A percentile compares a stretch with the other conserved stretches of the same genome.
These are phyloP conservation scores for Mythimna vitellina DNA, from an alignment of 2,888 invertebrate genomes.

Conservation along the genomic window DNA sequence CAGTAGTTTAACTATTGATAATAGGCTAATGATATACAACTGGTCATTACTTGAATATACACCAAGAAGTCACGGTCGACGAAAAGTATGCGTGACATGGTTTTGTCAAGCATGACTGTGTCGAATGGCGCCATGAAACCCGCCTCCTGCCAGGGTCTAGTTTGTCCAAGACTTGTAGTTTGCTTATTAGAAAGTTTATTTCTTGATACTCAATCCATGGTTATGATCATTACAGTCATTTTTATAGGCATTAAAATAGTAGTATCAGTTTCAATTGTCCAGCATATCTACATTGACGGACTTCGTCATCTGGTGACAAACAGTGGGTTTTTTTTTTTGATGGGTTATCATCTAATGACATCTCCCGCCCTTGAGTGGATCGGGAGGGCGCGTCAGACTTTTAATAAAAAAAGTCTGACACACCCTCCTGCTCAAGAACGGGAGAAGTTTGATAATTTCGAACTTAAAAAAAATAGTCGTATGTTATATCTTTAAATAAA, in stretches of 20 bases:
- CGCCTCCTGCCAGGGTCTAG: slow-evolving; percentile 52
- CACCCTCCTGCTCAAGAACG: too few relatives aligned
- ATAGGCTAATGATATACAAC: not conserved
- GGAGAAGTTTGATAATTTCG: too few relatives aligned
- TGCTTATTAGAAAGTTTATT: slow-evolving; percentile 47
- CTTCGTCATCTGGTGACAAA: too few relatives aligned
- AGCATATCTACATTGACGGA: too few relatives aligned
- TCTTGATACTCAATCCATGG: slow-evolving; percentile 3
- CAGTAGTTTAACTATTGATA: slow-evolving; percentile 3
- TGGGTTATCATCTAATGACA: too few relatives aligned
- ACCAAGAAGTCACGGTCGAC: slow-evolving; percentile 55
- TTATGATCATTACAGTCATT: not conserved
- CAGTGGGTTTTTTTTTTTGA: too few relatives aligned
- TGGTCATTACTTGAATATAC: slow-evolving; percentile 44
- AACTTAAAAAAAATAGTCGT: too few relatives aligned
- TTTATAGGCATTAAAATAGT: not conserved
- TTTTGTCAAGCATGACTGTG: slow-evolving; percentile 52
- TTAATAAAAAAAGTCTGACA: too few relatives aligned
- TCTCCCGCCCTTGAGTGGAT: too few relatives aligned
- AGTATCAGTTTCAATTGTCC: not conserved
- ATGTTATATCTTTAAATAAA: too few relatives aligned
- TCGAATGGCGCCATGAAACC: slow-evolving; percentile 46
- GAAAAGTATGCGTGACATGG: slow-evolving; percentile 53
- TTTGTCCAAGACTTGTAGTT: slow-evolving; percentile 31
- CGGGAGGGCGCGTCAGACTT: too few relatives aligned